Percentiles rank a stretch among this genome's conserved stretches.
These are phyloP conservation scores for Oxygymnocypris stewartii DNA, from an alignment of 2,113 vertebrate species.

Conservation along the genomic window DNA sequence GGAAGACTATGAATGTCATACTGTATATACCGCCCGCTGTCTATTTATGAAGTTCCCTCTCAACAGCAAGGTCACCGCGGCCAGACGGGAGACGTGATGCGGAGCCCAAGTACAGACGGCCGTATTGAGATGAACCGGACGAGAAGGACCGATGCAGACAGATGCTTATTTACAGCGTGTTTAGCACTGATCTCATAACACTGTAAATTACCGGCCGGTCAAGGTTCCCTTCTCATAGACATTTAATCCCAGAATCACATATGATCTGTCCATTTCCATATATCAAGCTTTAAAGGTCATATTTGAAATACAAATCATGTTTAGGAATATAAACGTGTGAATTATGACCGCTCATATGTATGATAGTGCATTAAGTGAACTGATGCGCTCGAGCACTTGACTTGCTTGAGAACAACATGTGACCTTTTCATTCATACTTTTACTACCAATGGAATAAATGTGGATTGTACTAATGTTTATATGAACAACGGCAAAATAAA, in stretches of 20 bases:
- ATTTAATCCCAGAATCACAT: conserved; percentile 80
- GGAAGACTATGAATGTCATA: conserved; percentile 29
- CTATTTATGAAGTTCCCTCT: conserved; percentile 59
- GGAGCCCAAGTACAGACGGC: conserved; percentile 66
- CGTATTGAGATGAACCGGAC: conserved; percentile 82
- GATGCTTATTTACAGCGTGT: conserved; percentile 78
- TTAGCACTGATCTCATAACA: conserved; percentile 81
- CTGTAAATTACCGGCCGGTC: conserved; percentile 80
- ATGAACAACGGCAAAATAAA: neutral
- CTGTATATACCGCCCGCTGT: neutral
- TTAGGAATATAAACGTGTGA: conserved; percentile 76
- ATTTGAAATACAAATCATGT: conserved; percentile 79
- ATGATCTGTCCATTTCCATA: conserved; percentile 81
- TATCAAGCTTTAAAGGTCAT: conserved; percentile 76
- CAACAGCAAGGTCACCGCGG: conserved; percentile 46
- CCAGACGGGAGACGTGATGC: conserved; percentile 46
- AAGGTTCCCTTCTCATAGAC: conserved; percentile 76
- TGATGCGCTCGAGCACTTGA: conserved; percentile 60
- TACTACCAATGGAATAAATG: neutral
- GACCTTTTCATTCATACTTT: too few relatives aligned
- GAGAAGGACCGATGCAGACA: conserved; percentile 60
- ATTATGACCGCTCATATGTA: conserved; percentile 69
- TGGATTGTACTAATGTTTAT: neutral
- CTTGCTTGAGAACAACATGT: conserved; percentile 59
- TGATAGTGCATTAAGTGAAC: conserved; percentile 69